Base-by-base conservation (phyloP, 2,888 invertebrate species). In the Morpho achilles region DNA sequence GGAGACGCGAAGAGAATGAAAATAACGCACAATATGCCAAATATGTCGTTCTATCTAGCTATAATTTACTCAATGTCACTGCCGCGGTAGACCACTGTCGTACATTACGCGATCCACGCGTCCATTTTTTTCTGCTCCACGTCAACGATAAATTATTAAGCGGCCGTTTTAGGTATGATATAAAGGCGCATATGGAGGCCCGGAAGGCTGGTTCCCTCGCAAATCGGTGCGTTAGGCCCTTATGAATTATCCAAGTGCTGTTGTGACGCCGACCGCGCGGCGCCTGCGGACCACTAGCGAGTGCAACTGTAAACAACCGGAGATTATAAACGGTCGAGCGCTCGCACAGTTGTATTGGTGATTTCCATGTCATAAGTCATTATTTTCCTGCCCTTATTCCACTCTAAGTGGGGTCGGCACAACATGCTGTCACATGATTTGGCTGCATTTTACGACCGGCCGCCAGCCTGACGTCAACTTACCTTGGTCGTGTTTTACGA, bases 181-280 rank as follows among this genome's bases (percentile, higher is more conserved):
- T 70, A 67, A 68, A 65, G 56, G 62, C 67, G 59, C 67, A 72
- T 73, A 78, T 71, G 75, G 79, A 49, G 67, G 74, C 75, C 78
- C 80, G 83, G 84, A 86, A 84, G 77, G 73, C 58, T 64, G 66
- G 67, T 71, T 67, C 68, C 69, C 69, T 72, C 67, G 67, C 69
- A 68, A 70, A 72, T 73, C 66, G 69, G 71, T 67, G 69, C 67
- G 69, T 61, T 66, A 53, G 72, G 77, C 76, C 77, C 80, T 86
- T 81, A 89, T 89, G 88, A 89, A 89, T 88, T 86, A 89, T 80
- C 86, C 87, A 88, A 86, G 78, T 72, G 77, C 66, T 66, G 71
- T 78, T 72, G 77, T 62, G 67, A 67, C 69, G 73, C 78, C 85
- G 85, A 74, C 86, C 69, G 67, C 53, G 65, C 71, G 77, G 80